These are phyloP conservation scores for Rhea americana DNA, from an alignment of 2,113 vertebrate species.

Conservation along the genomic window DNA sequence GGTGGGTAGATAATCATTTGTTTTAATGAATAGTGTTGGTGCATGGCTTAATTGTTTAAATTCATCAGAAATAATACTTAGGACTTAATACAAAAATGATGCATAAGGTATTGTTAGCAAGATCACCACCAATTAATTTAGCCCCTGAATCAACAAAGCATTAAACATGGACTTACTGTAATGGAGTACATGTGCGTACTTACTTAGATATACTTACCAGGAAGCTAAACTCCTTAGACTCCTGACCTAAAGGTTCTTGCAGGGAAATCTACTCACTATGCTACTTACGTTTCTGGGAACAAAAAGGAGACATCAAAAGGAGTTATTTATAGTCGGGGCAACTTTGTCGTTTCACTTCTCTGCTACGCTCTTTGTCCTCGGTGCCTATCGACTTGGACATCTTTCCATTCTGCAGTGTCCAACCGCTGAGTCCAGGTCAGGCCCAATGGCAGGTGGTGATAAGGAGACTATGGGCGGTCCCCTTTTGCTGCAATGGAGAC, in stretches of 20 bases:
- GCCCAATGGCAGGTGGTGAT: too few species aligned
- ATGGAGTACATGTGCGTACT: neutral
- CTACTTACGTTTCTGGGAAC: rapidly evolving
- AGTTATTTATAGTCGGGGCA: neutral
- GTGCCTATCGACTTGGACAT: rapidly evolving
- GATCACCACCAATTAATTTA: slow-evolving; percentile 1
- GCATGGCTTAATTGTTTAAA: neutral
- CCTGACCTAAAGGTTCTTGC: neutral
- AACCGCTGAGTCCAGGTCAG: neutral
- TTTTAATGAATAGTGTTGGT: slow-evolving; percentile 5
- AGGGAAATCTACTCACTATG: neutral
- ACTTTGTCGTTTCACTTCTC: neutral
- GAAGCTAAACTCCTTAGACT: too few species aligned
- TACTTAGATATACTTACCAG: neutral
- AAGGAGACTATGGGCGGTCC: neutral
- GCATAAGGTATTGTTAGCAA: neutral
- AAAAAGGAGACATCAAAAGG: neutral
- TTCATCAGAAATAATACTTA: neutral
- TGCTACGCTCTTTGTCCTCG: neutral
- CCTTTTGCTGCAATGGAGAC: rapidly evolving
- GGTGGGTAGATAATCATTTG: neutral
- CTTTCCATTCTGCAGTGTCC: neutral
- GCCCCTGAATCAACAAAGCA: neutral
- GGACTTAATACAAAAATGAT: neutral
- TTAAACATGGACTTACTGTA: neutral